A percentile compares a stretch with the other conserved stretches of the same genome.
Evolutionary conservation across 2,113 vertebrate species (phyloP).

Genomic region (Candoia aspera): DNA sequence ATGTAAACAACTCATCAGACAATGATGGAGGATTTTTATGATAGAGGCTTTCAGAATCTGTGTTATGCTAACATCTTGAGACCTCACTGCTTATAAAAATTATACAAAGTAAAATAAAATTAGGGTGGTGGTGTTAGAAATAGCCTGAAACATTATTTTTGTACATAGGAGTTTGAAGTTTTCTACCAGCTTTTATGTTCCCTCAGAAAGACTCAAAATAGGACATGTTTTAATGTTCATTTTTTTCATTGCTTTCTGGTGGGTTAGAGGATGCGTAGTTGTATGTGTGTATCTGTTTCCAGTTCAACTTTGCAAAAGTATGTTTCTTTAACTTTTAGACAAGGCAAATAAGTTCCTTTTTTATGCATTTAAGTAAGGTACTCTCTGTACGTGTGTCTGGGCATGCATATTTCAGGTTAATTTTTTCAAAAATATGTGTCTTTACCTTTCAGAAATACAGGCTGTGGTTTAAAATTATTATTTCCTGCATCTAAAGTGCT

Average conservation of each 20-base stretch:
- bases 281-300: neutral
- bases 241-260: neutral
- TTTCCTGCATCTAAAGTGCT: neutral
- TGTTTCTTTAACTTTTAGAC: neutral
- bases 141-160: neutral
- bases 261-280: neutral
- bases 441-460: neutral
- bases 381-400: neutral
- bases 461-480: neutral
- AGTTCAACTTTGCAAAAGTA: neutral
- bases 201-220: neutral
- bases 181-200: neutral
- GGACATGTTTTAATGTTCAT: neutral
- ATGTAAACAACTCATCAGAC: neutral
- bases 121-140: neutral
- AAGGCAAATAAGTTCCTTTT: neutral
- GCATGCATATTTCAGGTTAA: neutral
- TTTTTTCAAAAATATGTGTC: neutral
- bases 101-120: neutral
- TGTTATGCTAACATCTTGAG: neutral
- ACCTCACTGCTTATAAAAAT: neutral
- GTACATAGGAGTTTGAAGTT: neutral
- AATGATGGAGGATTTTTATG: neutral
- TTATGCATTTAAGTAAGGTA: neutral
- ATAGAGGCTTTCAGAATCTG: neutral